These are phyloP conservation scores for Ceriagrion tenellum DNA, from an alignment of 2,888 invertebrate species.

Conservation along the genomic window DNA sequence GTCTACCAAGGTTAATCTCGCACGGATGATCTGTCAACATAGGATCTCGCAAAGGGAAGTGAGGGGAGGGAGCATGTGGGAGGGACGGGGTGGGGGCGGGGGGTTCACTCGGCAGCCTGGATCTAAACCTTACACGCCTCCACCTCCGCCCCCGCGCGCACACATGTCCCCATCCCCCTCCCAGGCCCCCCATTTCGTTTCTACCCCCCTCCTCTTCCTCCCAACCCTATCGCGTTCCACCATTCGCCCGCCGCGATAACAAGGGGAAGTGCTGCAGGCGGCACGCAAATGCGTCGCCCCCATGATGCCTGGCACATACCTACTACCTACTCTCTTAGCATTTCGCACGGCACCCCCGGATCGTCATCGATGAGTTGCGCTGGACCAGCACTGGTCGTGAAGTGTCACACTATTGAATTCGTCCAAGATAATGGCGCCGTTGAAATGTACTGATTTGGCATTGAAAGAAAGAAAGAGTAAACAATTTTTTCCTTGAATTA, in stretches of 20 bases:
- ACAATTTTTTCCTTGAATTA: no score
- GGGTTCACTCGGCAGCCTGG: neutral
- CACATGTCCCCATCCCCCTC: neutral
- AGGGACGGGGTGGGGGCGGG: neutral
- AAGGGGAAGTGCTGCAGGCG: neutral
- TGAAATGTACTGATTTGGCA: no score
- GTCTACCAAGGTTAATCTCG: conserved; percentile 67
- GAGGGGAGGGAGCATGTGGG: no score
- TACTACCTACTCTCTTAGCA: neutral
- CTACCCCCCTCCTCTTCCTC: neutral
- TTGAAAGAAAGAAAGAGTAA: no score
- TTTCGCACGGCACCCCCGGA: no score
- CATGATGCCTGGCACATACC: neutral
- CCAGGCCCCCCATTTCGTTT: no score
- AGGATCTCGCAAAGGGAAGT: neutral
- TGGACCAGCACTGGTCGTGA: no score
- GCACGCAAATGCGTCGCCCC: conserved; percentile 22
- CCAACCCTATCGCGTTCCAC: conserved; percentile 34
- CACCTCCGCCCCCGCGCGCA: neutral
- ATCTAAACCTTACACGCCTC: neutral
- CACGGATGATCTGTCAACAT: conserved; percentile 63
- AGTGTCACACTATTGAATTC: no score
- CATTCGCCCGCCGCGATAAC: neutral
- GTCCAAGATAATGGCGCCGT: no score
- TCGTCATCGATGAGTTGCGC: no score